Evolutionary conservation across 92 coral and sea anemone genomes (phyloP), one percentile per base, ranked within the genome.

Genomic region (Epizoanthus stellaris): DNA sequence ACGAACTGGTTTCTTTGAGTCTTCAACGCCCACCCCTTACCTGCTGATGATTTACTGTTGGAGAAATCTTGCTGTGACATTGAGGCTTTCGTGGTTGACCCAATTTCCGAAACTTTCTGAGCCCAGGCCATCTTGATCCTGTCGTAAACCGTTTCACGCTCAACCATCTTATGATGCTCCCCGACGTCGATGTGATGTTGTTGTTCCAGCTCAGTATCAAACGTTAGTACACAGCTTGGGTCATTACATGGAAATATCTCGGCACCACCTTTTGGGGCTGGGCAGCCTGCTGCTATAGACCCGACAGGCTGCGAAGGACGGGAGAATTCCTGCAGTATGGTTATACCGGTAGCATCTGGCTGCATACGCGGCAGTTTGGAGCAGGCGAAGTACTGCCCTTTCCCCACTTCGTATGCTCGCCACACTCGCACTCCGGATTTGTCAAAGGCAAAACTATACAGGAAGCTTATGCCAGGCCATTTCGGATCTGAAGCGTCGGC

Each of bases 101-200:
- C 89, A 62, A 86, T 69, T 65, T 86, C 73, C 45, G 68, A 56
- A 53, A 86, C 66, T 77, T 53, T 86, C 69, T 79, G 85, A 77
- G 85, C 89, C 89, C 89, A 77, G 58, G 52, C 70, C 66, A 66
- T 86, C 75, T 61, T 86, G 40, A 70, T 80, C 19, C 76, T 77
- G 63, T 86, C 89, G 40, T 86, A 86, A 17, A 69, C 80, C 49
- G 76, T 77, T 76, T 86, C 89, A 67, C 64, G 58, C 59, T 86
- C 89, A 38, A 21, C 30, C 21, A 66, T 84, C 75, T 77, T 16
- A 34, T 81, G 54, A 43, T 87, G 90, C 52, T 87, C 73, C 54
- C 70, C 86, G 60, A 84, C 70, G 43, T 86, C 89, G 69, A 86
- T 86, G 85, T 86, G 89, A 19, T 83, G 85, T 65, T 77, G 85